Evolutionary conservation across 2,888 invertebrate genomes (phyloP).

Genomic region (Scaptomyza polygonia): DNA sequence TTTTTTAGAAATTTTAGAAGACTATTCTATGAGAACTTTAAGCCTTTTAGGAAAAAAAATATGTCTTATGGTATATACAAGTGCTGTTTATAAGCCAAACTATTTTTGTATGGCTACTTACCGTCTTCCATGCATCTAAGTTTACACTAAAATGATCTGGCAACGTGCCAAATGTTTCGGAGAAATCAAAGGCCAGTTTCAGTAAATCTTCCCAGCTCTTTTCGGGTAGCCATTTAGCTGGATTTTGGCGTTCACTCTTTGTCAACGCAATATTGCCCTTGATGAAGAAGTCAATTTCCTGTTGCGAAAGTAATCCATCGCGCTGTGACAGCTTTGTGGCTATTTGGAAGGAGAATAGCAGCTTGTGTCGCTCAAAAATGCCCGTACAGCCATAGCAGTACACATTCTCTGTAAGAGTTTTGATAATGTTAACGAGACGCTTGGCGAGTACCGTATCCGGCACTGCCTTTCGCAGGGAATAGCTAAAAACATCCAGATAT

Average conservation of each 20-base stretch:
- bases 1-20: no score
- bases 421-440: conserved; percentile 92
- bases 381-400: conserved; percentile 97
- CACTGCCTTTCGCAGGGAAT: conserved; percentile 91
- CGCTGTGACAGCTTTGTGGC: conserved; percentile 92
- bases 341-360: conserved; percentile 96
- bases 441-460: conserved; percentile 91
- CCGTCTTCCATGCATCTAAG: conserved; percentile 88
- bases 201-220: conserved; percentile 94
- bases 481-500: conserved; percentile 93
- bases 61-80: no score
- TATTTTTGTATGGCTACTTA: no score
- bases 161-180: conserved; percentile 87
- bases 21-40: no score
- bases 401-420: conserved; percentile 93
- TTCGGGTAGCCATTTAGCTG: conserved; percentile 89
- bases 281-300: conserved; percentile 94
- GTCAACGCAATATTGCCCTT: conserved; percentile 93
- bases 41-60: no score
- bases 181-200: conserved; percentile 89
- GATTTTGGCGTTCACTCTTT: conserved; percentile 88
- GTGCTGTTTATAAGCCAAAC: not conserved
- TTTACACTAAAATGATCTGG: conserved; percentile 87
- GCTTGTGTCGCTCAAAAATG: conserved; percentile 95
- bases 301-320: conserved; percentile 87